Evolutionary conservation across 2,797 vertebrate species (phyloP), one percentile per base, ranked within the genome.

Genomic region (Microctenopoma lineatum): DNA sequence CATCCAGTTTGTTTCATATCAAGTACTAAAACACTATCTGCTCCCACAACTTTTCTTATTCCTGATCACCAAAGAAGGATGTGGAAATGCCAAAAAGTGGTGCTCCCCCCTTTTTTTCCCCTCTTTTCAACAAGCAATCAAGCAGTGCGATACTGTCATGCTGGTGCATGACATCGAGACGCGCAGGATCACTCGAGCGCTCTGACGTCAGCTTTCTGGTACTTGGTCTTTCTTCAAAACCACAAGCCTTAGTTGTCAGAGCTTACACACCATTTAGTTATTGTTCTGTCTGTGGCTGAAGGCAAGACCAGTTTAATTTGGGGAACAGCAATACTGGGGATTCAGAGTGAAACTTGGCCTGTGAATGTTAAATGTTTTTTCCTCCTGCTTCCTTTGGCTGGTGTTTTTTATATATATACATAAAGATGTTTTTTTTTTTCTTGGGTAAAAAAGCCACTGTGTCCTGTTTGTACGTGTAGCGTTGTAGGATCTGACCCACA

Each of bases 51-150:
- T 38, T 61, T 38, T 75, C 66, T 56, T 50, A 53, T 72, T 78
- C 65, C 70, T 73, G 64, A 44, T 87, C 90, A 85, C 90, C 88
- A 89, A 90, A 90, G 86, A 89, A 79, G 77, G 86, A 87, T 62
- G 80, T 47, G 50, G 77, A 85, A 81, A 90, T 91, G 88, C 90
- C 91, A 91, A 92, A 91, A 81, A 90, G 69, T 50, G 89, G 89
- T 92, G 90, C 91, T 90, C 76, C 73, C 62, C 4, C 15, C 7
- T 32, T 54, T 38, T 36, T 53, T 12, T 51, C 21, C 34, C 47
- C 32, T 45, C 56, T 73, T 50, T 45, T 73, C 41, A 27, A 67
- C 21, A 34, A 82, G 29, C 64, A 52, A 71, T 55, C 59, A 69
- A 21, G 21, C 21, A 21, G 21, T 46, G 53, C 53, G n/a, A 53